Evolutionary conservation across 2,113 vertebrate species (phyloP).

Genomic region (Pluvianellus socialis): DNA sequence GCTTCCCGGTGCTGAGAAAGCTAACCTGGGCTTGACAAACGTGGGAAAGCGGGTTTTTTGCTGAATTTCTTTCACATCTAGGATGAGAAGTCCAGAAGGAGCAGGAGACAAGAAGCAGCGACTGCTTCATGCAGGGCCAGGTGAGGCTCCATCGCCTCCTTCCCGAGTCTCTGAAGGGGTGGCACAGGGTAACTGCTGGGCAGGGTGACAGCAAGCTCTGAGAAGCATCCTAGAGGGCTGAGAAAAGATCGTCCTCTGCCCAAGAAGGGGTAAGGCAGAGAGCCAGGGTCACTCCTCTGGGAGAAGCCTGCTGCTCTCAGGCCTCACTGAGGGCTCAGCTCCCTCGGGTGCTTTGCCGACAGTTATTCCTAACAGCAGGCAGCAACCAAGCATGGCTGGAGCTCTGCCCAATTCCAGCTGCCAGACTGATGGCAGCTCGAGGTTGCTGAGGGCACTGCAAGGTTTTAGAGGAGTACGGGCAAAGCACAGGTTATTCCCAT

Average conservation of each 20-base stretch:
- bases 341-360: not conserved
- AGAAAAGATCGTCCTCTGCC: not conserved
- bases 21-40: not conserved
- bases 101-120: not conserved
- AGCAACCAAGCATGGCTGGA: not conserved
- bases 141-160: rapidly evolving
- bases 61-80: not conserved
- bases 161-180: not conserved
- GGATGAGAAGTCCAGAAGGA: not conserved
- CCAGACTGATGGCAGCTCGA: not conserved
- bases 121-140: not conserved
- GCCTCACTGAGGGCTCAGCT: not conserved
- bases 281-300: not conserved
- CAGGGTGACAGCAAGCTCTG: not conserved
- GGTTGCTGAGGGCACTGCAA: not conserved
- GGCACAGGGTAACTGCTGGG: not conserved
- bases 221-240: not conserved
- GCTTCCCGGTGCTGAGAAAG: not conserved
- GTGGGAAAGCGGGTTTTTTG: rapidly evolving
- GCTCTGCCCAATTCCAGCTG: not conserved
- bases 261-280: not conserved
- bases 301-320: not conserved
- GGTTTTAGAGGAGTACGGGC: not conserved
- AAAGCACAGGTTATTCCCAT: not conserved
- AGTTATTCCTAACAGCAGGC: not conserved